Evolutionary conservation across 2,113 vertebrate genomes (phyloP).

Genomic region (Gobius niger): DNA sequence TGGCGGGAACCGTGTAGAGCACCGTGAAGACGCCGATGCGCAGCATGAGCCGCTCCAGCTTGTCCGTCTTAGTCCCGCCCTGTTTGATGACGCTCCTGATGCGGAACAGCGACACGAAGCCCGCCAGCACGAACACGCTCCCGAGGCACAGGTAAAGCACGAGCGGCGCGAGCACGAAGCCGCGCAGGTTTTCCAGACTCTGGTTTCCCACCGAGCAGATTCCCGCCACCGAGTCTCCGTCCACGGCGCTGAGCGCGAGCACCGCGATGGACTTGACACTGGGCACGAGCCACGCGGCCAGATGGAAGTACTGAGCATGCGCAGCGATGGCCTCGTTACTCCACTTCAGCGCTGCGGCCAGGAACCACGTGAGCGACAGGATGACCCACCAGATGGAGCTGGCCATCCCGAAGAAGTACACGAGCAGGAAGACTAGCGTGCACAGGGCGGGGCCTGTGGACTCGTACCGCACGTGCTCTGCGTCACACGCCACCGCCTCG

Average conservation of each 20-base stretch:
- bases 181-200: conserved; percentile 88
- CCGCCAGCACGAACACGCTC: conserved; percentile 91
- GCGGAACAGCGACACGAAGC: conserved; percentile 91
- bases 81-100: conserved; percentile 94
- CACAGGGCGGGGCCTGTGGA: conserved; percentile 90
- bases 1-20: conserved; percentile 90
- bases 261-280: conserved; percentile 90
- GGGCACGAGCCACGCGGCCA: conserved; percentile 94
- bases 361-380: conserved; percentile 88
- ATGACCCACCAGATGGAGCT: conserved; percentile 93
- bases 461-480: conserved; percentile 84
- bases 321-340: conserved; percentile 89
- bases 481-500: conserved; percentile 85
- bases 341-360: conserved; percentile 91
- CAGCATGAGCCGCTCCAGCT: conserved; percentile 94
- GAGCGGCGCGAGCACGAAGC: conserved; percentile 91
- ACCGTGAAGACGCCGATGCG: conserved; percentile 91
- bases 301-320: conserved; percentile 92
- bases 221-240: conserved; percentile 90
- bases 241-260: conserved; percentile 89
- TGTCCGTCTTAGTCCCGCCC: conserved; percentile 92
- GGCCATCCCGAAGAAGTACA: conserved; percentile 92
- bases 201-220: conserved; percentile 96
- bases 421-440: conserved; percentile 90
- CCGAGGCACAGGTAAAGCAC: conserved; percentile 93